Base-by-base conservation (phyloP, 2,113 vertebrate species). In the Lanius collurio region DNA sequence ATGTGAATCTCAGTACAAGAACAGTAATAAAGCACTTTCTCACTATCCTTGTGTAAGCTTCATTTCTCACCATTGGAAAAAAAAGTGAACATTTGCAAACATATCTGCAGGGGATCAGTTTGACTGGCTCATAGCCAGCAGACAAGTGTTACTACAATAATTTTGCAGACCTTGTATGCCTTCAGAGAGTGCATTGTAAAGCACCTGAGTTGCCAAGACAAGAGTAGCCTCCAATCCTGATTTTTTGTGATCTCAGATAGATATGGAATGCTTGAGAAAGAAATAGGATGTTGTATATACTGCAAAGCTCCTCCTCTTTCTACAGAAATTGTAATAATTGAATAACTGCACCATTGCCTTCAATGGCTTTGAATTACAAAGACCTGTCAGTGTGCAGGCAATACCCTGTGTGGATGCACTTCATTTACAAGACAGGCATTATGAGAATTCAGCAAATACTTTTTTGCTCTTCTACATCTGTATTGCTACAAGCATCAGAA, bases 331-430 rank as follows among this genome's bases (percentile, higher is more conserved):
- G 8, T 41, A 37, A 12, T 46, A 42, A 53, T 50, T 93, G 10
- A 41, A 21, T 30, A 70, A 28, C 11, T 52, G 28, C 16, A 37
- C 8, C 10, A 7, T 8, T 47, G 28, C 7, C 33, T 65, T 41
- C 39, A 70, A n/a, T 37, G 28, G 39, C 28, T 80, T 68, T 17
- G 77, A 77, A 42, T 52, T 52, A 52, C 31, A 56, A 60, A 68
- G 41, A 47, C 7, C 11, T 73, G 17, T 33, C 41, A 69, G 19
- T 0, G 0, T 62, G 31, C 1, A 5, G 37, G 30, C 15, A 39
- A 31, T 27, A 17, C 5, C 14, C 42, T 65, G 14, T 19, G 24
- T 37, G 39, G 14, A 15, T 69, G 37, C 12, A 20, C 11, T 65
- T 20, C 5, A 35, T 88, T 79, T 74, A 28, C 28, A 26, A 49